Evolutionary conservation across 1,140 invertebrate genomes (phyloP), one percentile per base, ranked within the genome.

Genomic region (Sminthurinus signatus): DNA sequence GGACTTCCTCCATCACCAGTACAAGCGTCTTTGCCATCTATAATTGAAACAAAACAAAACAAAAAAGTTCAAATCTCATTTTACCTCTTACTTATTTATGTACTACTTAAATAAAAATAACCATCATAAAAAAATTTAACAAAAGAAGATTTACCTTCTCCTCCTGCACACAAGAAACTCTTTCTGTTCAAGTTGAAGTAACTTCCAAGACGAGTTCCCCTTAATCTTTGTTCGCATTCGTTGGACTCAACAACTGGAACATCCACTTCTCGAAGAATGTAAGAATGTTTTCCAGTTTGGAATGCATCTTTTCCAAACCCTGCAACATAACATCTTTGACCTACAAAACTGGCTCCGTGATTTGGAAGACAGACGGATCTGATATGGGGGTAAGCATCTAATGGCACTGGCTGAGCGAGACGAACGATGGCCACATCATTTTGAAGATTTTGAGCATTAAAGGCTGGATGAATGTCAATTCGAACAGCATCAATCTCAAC

Each of bases 271-370:
- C 84, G 84, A 68, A 86, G 72, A 27, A 86, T 82, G 52, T 80
- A 81, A 73, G 87, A 86, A 72, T 85, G 86, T 39, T 77, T 78
- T 0, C 85, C 85, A n/a, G 57, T 67, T 15, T 85, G 85, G 69
- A 89, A 90, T 67, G 84, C 82, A 72, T 88, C 81, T 71, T 88
- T 88, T 27, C 88, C 88, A 87, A 88, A 90, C n/a, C 88, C 88
- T 0, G 87, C 81, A 0, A 89, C 86, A 80, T 80, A 84, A 72
- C 88, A 91, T 28, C 76, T 82, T 73, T 81, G 79, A 29, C 82
- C 82, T 27, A 81, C 80, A 66, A 84, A 86, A 15, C 72, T 73
- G 2, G 80, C 74, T 27, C 75, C 73, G 2, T 78, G 70, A 14
- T 80, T 75, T 4, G 87, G 85, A 25, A 88, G 72, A 67, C 88